Conservation (phyloP, 1,140 invertebrate genomes). For the Harlomillsia oculata region DNA sequence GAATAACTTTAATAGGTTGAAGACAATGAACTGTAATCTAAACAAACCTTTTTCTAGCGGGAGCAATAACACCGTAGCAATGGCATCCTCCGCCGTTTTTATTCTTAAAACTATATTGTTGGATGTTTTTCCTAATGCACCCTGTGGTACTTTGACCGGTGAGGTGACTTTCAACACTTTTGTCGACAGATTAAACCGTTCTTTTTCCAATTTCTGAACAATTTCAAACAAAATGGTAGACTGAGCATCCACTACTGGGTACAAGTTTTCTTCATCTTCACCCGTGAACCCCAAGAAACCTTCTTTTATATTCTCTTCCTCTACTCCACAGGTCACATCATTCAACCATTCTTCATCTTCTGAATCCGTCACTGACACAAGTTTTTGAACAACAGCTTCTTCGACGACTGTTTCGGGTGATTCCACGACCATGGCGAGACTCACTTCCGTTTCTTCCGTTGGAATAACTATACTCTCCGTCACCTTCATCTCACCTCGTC, state of each 20-base stretch:
- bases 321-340: neutral
- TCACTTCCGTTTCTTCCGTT: no score
- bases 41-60: neutral
- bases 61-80: neutral
- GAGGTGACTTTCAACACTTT: neutral
- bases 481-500: no score
- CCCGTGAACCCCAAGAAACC: conserved; percentile 10
- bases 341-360: conserved; percentile 13
- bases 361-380: no score
- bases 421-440: no score
- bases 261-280: conserved; percentile 9
- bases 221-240: conserved; percentile 19
- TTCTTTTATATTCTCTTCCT: conserved; percentile 7
- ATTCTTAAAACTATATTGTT: neutral
- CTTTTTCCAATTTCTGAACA: conserved; percentile 9
- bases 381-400: no score
- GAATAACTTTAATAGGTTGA: no score
- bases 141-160: neutral
- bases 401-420: no score
- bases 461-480: no score
- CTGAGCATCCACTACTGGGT: conserved; percentile 12
- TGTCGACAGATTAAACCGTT: conserved; percentile 3
- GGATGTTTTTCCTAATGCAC: neutral
- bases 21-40: no score
- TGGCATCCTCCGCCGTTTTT: neutral